These are phyloP conservation scores for Hemicentrotus pulcherrimus DNA, from an alignment of 35 echinoderm and acorn worm species.

Conservation along the genomic window DNA sequence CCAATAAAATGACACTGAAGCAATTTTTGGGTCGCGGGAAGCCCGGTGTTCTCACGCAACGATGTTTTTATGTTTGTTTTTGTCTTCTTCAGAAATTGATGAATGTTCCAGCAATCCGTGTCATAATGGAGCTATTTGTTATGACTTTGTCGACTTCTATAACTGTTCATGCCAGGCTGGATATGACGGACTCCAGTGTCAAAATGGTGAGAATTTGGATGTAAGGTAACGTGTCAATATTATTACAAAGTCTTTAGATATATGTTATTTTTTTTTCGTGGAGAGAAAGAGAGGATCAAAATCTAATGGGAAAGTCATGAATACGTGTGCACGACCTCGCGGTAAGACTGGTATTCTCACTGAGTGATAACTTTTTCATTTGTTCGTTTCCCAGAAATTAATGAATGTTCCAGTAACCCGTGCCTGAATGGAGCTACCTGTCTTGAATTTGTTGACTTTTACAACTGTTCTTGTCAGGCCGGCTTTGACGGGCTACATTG, in stretches of 20 bases:
- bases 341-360: too few species aligned
- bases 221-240: too few species aligned
- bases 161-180: slow-evolving; percentile 40
- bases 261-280: too few species aligned
- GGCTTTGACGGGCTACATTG: background rate
- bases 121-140: slow-evolving; percentile 48
- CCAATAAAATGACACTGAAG: too few species aligned
- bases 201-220: background rate
- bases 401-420: background rate
- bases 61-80: background rate
- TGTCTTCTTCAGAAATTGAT: background rate
- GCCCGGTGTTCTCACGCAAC: too few species aligned
- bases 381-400: background rate
- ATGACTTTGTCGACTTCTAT: background rate
- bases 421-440: background rate
- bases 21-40: too few species aligned
- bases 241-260: too few species aligned
- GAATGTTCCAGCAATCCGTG: slow-evolving; percentile 50
- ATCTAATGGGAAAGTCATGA: too few species aligned
- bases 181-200: slow-evolving; percentile 32
- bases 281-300: too few species aligned
- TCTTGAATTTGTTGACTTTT: background rate
- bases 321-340: too few species aligned
- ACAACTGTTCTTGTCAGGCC: background rate
- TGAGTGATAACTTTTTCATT: too few species aligned